Conservation (phyloP, 2,888 invertebrate species). For the Gryllus longicercus region DNA sequence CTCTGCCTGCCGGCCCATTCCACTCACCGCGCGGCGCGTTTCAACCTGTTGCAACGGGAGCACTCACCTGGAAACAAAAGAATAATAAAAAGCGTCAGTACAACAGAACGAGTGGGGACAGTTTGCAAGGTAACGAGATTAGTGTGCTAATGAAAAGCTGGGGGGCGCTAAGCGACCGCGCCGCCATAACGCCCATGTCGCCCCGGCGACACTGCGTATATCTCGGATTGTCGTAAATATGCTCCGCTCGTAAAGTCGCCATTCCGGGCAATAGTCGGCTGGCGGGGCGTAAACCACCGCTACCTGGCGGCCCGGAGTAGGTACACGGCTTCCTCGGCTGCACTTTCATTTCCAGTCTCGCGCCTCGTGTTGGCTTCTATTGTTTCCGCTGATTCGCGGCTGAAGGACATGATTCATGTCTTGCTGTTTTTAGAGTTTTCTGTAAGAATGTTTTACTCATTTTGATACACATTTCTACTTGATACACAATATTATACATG, state of each 20-base stretch:
- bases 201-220: neutral
- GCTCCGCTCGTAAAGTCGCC: neutral
- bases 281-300: too few relatives aligned
- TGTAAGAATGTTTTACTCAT: too few relatives aligned
- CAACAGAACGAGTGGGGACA: neutral
- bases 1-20: neutral
- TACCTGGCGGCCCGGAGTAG: too few relatives aligned
- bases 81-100: slow-evolving; percentile 1
- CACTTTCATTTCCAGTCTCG: too few relatives aligned
- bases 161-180: neutral
- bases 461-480: too few relatives aligned
- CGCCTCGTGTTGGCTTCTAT: too few relatives aligned
- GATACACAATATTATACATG: too few relatives aligned
- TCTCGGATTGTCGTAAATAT: neutral
- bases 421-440: too few relatives aligned
- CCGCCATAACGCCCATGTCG: neutral
- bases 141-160: slow-evolving; percentile 4
- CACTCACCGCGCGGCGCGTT: neutral
- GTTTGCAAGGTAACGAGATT: slow-evolving; percentile 8
- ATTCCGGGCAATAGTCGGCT: neutral
- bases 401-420: too few relatives aligned
- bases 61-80: slow-evolving; percentile 8
- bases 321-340: too few relatives aligned
- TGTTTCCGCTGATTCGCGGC: too few relatives aligned
- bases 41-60: neutral